Percentiles rank a stretch among this genome's conserved stretches.
Conservation (phyloP, 2,113 vertebrate species). For the Poicephalus meyeri region DNA sequence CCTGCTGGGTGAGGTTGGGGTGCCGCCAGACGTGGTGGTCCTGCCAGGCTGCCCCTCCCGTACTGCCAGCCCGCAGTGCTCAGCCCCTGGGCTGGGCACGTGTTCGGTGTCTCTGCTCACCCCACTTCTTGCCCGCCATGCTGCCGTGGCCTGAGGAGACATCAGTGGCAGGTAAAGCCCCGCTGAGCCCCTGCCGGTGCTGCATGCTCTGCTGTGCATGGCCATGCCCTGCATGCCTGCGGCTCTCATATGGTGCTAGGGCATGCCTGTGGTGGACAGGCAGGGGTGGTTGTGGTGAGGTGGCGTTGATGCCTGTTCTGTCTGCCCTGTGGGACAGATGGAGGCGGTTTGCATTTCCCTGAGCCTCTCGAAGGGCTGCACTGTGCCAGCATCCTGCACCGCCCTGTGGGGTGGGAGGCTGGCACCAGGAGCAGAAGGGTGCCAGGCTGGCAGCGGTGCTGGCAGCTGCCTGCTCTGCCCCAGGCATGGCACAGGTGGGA, state of each 20-base stretch:
- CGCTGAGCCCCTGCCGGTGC: not conserved
- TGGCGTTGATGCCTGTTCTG: fast-evolving
- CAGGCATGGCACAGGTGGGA: not conserved
- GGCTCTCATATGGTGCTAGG: fast-evolving
- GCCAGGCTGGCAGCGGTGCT: not conserved
- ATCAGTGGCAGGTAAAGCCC: slow-evolving; percentile 56
- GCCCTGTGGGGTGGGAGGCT: not conserved
- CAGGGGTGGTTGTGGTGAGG: fast-evolving
- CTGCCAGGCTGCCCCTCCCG: not conserved
- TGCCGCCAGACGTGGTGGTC: not conserved
- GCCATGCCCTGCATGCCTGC: slow-evolving; percentile 5
- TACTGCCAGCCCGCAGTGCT: fast-evolving
- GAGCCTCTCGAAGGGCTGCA: fast-evolving
- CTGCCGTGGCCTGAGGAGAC: slow-evolving; percentile 46
- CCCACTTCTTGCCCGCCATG: slow-evolving; percentile 51
- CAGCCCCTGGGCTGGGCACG: not conserved
- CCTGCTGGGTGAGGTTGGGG: not conserved
- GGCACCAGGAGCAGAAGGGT: not conserved
- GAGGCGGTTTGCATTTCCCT: not conserved
- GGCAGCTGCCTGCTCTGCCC: not conserved
- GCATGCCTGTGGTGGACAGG: fast-evolving
- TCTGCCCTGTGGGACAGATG: fast-evolving
- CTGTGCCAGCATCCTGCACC: not conserved
- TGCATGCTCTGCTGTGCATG: slow-evolving; percentile 54
- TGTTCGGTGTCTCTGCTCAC: slow-evolving; percentile 3